Percentiles rank a stretch among this genome's conserved stretches.
phyloP scores from a whole-genome alignment of 1,140 invertebrate genomes.

The Brachionus asplanchnoidis region DNA sequence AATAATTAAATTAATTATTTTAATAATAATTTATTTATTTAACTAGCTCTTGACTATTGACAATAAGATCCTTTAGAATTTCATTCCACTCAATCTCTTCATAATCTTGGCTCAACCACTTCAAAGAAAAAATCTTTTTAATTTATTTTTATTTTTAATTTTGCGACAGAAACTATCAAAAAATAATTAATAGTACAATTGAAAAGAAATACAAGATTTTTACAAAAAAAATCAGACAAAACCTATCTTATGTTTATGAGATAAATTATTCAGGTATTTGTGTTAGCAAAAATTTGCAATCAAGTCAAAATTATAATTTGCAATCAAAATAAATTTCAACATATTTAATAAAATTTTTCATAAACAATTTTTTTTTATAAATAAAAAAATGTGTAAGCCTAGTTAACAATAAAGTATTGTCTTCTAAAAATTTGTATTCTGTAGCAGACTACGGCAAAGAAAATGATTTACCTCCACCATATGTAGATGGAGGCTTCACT shows the following conservation, averaged over 20 bases:
- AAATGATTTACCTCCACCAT: background rate
- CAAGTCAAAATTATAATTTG: background rate
- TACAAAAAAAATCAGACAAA: no score
- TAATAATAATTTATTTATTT: no score
- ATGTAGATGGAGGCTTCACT: background rate
- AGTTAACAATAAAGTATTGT: background rate
- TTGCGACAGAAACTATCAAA: no score
- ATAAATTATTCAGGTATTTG: background rate
- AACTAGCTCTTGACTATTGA: no score
- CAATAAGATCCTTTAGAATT: no score
- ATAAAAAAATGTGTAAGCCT: background rate
- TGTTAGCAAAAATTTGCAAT: background rate
- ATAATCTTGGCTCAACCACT: no score
- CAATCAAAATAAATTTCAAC: background rate
- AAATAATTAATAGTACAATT: no score
- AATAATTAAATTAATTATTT: no score
- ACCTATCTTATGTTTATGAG: background rate
- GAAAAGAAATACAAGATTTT: no score
- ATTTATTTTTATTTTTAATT: no score
- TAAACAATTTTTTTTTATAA: background rate
- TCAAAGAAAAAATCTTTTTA: no score
- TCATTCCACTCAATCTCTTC: no score
- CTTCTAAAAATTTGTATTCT: background rate
- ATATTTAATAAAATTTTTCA: background rate
- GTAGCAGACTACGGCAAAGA: background rate